phyloP scores from a whole-genome alignment of 1,140 invertebrate genomes.

The Magallana gigas region DNA sequence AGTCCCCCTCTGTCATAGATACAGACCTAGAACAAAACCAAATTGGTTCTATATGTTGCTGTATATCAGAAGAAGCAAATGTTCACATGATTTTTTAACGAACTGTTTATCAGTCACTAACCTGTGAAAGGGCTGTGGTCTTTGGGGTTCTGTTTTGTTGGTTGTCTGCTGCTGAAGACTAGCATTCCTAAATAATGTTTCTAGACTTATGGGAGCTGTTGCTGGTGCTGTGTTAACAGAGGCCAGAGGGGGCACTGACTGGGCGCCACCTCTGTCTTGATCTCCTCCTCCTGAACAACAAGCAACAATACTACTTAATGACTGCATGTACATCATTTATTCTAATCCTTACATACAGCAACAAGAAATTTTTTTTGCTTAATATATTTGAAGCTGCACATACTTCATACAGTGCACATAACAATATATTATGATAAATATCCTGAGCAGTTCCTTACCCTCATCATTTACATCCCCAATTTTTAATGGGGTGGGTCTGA shows the following conservation, averaged over 20 bases:
- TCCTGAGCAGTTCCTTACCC: not conserved
- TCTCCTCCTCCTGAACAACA: not conserved
- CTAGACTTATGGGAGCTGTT: conserved; percentile 62
- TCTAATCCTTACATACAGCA: too few relatives aligned
- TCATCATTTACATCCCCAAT: conserved; percentile 40
- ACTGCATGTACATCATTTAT: too few relatives aligned
- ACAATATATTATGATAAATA: too few relatives aligned
- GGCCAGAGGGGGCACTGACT: conserved; percentile 24
- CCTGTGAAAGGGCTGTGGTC: not conserved
- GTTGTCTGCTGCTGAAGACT: conserved; percentile 64
- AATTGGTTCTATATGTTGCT: too few relatives aligned
- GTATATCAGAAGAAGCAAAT: too few relatives aligned
- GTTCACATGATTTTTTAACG: too few relatives aligned
- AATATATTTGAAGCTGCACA: too few relatives aligned
- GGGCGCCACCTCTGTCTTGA: not conserved
- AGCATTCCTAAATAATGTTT: conserved; percentile 70
- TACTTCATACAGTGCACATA: too few relatives aligned
- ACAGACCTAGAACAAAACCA: conserved; percentile 55
- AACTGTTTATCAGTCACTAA: not conserved
- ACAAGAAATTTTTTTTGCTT: too few relatives aligned
- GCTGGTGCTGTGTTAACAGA: not conserved
- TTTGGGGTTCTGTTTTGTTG: not conserved
- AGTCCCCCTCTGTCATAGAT: conserved; percentile 59
- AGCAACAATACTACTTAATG: not conserved
- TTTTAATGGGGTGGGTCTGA: conserved; percentile 68